Base-by-base conservation (phyloP, 2,888 invertebrate genomes). In the Adineta ricciae region DNA sequence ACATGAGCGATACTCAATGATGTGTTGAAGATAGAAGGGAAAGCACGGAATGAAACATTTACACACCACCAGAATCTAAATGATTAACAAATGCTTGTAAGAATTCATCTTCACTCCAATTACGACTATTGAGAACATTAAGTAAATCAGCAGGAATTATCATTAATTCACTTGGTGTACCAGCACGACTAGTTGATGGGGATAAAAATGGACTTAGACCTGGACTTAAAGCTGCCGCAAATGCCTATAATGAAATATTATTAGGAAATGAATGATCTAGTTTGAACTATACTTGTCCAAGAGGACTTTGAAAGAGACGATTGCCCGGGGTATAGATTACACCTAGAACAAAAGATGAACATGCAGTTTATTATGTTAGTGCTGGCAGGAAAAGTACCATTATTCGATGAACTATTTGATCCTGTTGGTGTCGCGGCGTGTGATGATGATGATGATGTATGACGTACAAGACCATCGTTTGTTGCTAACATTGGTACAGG, bases 151-250 rank as follows among this genome's bases (percentile, higher is more conserved):
- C 41, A 24, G 78, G 78, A n/a, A 78, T 41, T 78, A 78, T 78
- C 32, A 32, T 32, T 41, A 78, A 41, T 78, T 78, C 78, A 41
- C 41, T 41, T 41, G 78, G 78, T n/a, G 78, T 78, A 41, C 41
- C 78, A n/a, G 41, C 41, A 41, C 78, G 38, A 78, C 78, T 78
- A 41, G 78, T 78, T 41, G 78, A 78, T 41, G 78, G 78, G 7
- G 78, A 78, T 78, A 78, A 78, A 78, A 78, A 78, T 41, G 78
- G 78, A 78, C 78, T 78, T 11, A 78, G 14, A 78, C 41, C 78
- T 3, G 78, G 78, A 78, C 78, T 78, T 38, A 78, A 78, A n/a
- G n/a, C n/a, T 38, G 78, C 78, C 32, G 64, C 64, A 64, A 64
- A 64, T 64, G 64, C 64, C 78, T 78, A 78, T 38, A 73, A 21